Evolutionary conservation across 2,113 vertebrate genomes (phyloP).

Genomic region (Cottus gobio): DNA sequence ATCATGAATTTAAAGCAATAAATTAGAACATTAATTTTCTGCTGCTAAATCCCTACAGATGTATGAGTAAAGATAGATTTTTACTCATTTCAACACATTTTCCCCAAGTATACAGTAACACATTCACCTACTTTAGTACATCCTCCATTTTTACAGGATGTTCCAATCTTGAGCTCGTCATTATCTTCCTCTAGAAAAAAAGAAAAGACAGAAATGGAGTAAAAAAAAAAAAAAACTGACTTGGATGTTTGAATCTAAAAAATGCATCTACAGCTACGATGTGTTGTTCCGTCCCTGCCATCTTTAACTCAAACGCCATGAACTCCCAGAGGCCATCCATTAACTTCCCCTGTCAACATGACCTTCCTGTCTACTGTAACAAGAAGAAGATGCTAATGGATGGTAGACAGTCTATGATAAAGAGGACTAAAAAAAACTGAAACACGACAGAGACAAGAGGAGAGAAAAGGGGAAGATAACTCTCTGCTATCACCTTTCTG

Average conservation of each 20-base stretch:
- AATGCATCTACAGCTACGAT: slow-evolving; percentile 8
- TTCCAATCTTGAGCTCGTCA: slow-evolving; percentile 94
- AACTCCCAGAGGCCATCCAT: slow-evolving; percentile 56
- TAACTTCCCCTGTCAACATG: slow-evolving; percentile 55
- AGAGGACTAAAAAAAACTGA: not conserved
- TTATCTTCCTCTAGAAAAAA: slow-evolving; percentile 87
- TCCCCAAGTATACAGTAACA: not conserved
- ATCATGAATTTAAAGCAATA: not conserved
- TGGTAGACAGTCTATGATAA: not conserved
- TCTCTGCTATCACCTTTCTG: slow-evolving; percentile 83
- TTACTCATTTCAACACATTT: not conserved
- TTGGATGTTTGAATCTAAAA: slow-evolving; percentile 24
- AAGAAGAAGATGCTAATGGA: slow-evolving; percentile 18
- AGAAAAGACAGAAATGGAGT: slow-evolving; percentile 6
- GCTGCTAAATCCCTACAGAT: not conserved
- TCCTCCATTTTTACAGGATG: slow-evolving; percentile 93
- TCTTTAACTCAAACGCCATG: slow-evolving; percentile 47
- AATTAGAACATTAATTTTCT: not conserved
- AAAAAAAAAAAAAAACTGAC: not conserved
- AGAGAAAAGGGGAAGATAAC: not conserved
- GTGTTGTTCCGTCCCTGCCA: slow-evolving; percentile 28
- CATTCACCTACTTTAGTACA: slow-evolving; percentile 89
- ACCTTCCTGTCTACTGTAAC: slow-evolving; percentile 45
- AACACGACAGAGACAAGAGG: not conserved
- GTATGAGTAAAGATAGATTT: not conserved